These are phyloP conservation scores for human DNA, from an alignment of 2,113 vertebrate genomes.

Conservation along the genomic window GRCh38 chr5:9498501-9499000, in stretches of 20 bases:
- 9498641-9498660: neutral
- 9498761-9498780: neutral
- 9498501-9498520: neutral
- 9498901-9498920: neutral
- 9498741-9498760: neutral
- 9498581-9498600: fast-evolving
- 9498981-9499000: neutral
- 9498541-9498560: neutral
- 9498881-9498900: neutral
- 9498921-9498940: neutral
- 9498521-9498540: fast-evolving
- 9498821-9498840: neutral
- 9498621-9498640: neutral
- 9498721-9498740: neutral
- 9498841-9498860: neutral
- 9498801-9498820: neutral
- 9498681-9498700: neutral
- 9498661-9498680: fast-evolving
- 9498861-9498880: neutral
- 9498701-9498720: neutral
- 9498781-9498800: neutral
- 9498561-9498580: fast-evolving
- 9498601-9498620: neutral
- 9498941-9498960: neutral
- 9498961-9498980: neutral